Evolutionary conservation across 2,113 vertebrate genomes (phyloP), one percentile per base, ranked within the genome.

Genomic region (Sakesphorus luctuosus): DNA sequence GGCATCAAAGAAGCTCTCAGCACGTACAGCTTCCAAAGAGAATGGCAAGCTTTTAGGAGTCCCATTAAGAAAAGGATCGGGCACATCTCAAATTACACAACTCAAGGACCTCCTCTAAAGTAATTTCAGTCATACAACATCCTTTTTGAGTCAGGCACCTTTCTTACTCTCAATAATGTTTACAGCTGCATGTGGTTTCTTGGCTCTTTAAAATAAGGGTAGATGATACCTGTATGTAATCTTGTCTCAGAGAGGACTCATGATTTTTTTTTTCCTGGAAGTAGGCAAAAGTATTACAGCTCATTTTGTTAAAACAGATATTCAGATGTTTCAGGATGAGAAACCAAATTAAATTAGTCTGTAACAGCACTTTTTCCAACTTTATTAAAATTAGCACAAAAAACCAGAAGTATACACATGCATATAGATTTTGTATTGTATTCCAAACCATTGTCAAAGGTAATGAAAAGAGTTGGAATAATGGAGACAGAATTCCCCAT

Each of bases 351-450:
- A 78, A 69, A 36, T 72, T 55, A 20, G 53, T 23, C n/a, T 58
- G 16, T 23, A 84, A 89, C 0, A 88, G 43, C 61, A 82, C 36
- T 89, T 89, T 63, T 59, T 5, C 62, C 47, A 87, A 74, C 28
- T 88, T 87, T 87, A 52, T 72, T 84, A 67, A 80, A 93, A 76
- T n/a, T 24, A 26, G 58, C 43, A 90, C 35, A 7, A 66, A 74
- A 86, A 5, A 1, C 0, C 49, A 46, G 19, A 80, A 71, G 18
- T 49, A 61, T 13, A 59, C n/a, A 71, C 73, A 96, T 84, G 10
- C 90, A 91, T 87, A 90, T 63, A 55, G 63, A 95, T 94, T 92
- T 38, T 61, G 11, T 58, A 56, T 87, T 86, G 94, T 75, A 92
- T 61, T 90, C 61, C 59, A 90, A 10, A 87, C 81, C 31, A 90